phyloP scores from a whole-genome alignment of 2,797 vertebrate species.

The Dermochelys coriacea region DNA sequence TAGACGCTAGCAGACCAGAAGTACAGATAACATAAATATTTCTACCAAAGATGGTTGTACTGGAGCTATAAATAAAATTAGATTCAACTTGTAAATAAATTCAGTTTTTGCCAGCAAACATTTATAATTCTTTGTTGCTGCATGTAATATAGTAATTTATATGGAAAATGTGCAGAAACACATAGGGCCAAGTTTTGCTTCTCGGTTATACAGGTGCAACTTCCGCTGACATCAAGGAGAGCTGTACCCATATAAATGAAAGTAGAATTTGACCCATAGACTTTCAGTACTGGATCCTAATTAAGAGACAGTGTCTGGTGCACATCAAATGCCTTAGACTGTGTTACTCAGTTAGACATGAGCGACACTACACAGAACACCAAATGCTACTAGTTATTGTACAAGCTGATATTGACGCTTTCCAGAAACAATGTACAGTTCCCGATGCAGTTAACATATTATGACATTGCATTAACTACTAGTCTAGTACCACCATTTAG shows the following conservation, averaged over 20 bases:
- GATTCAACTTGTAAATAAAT: slow-evolving; percentile 85
- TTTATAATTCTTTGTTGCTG: slow-evolving; percentile 85
- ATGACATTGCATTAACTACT: slow-evolving; percentile 73
- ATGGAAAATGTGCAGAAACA: slow-evolving; percentile 85
- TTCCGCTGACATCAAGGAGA: slow-evolving; percentile 45
- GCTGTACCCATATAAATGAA: slow-evolving; percentile 60
- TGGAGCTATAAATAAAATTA: slow-evolving; percentile 84
- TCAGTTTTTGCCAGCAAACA: slow-evolving; percentile 74
- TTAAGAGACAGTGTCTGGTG: slow-evolving; percentile 82
- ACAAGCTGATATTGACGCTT: slow-evolving; percentile 81
- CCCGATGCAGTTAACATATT: slow-evolving; percentile 71
- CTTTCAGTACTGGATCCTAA: slow-evolving; percentile 86
- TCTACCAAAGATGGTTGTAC: slow-evolving; percentile 80
- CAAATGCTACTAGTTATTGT: slow-evolving; percentile 81
- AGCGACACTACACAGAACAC: slow-evolving; percentile 82
- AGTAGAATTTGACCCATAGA: slow-evolving; percentile 71
- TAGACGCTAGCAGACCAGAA: slow-evolving; percentile 80
- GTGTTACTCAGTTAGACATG: slow-evolving; percentile 84
- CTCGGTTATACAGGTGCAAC: slow-evolving; percentile 67
- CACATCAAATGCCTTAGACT: slow-evolving; percentile 89
- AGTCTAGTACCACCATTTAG: slow-evolving; percentile 72
- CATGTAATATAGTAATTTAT: slow-evolving; percentile 86
- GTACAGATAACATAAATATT: slow-evolving; percentile 86
- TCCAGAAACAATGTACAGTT: slow-evolving; percentile 79
- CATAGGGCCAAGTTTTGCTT: slow-evolving; percentile 51